Evolutionary conservation across 2,113 vertebrate species (phyloP).

Genomic region (Nothoprocta pentlandii): DNA sequence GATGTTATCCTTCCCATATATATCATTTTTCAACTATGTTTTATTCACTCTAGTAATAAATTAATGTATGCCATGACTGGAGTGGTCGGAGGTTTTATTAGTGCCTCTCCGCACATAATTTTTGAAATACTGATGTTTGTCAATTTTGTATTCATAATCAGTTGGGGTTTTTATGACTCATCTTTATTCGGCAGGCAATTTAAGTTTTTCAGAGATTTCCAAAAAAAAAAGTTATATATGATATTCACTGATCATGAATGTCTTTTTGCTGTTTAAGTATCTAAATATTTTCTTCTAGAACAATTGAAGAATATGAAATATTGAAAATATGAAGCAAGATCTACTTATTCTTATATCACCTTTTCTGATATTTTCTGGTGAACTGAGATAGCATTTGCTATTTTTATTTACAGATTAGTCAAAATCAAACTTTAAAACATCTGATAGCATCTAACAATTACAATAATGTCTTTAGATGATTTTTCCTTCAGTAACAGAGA

Average conservation of each 20-base stretch:
- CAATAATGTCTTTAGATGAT: background rate
- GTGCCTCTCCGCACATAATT: background rate
- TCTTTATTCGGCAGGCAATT: background rate
- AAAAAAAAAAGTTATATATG: background rate
- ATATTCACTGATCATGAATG: background rate
- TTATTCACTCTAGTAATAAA: background rate
- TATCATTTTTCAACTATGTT: background rate
- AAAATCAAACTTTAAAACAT: background rate
- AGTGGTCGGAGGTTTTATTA: background rate
- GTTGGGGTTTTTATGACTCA: background rate
- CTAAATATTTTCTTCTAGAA: background rate
- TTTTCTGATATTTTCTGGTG: background rate
- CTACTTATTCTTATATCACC: background rate
- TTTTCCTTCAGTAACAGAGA: background rate
- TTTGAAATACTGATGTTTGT: background rate
- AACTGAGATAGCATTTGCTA: background rate
- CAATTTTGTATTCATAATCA: background rate
- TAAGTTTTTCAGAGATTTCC: background rate
- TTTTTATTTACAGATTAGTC: background rate
- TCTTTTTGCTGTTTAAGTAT: background rate
- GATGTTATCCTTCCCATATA: background rate
- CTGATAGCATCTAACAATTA: background rate
- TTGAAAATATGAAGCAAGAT: background rate
- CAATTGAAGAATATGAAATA: background rate
- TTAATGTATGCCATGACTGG: background rate